phyloP scores from a whole-genome alignment of 1,140 invertebrate genomes.

The Paraescarpia echinospica region DNA sequence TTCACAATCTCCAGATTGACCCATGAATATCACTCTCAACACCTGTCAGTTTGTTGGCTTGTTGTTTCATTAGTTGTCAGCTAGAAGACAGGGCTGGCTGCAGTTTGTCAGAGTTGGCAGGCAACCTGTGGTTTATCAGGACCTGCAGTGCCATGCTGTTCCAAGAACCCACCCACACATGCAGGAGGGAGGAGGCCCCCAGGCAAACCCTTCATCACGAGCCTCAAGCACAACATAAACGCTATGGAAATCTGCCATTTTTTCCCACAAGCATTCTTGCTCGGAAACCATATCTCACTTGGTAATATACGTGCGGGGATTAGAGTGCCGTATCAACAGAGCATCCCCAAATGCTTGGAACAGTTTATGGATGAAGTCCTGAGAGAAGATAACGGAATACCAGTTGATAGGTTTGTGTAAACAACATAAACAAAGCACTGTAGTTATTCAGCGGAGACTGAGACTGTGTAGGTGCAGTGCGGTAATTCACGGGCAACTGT shows the following conservation, averaged over 20 bases:
- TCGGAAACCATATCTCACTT: not conserved
- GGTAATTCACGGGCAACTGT: not conserved
- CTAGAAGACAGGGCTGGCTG: not conserved
- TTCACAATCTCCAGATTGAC: not conserved
- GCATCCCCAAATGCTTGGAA: not conserved
- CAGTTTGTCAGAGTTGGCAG: not conserved
- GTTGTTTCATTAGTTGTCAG: not conserved
- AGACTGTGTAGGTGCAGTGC: not conserved
- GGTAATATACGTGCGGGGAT: not conserved
- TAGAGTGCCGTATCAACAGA: not conserved
- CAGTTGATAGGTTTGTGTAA: not conserved
- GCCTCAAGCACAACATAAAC: not conserved
- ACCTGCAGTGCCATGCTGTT: not conserved
- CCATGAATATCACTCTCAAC: not conserved
- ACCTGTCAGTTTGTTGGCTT: not conserved
- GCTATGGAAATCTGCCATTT: not conserved
- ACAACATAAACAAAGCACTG: not conserved
- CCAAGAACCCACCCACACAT: not conserved
- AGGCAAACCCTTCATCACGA: not conserved
- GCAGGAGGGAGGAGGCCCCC: too few species aligned
- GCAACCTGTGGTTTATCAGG: constrained; percentile 3
- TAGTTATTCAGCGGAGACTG: not conserved
- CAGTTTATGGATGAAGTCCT: not conserved
- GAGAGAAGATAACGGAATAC: not conserved
- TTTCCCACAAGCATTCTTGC: not conserved